These are phyloP conservation scores for Habrosyne pyritoides DNA, from an alignment of 2,888 invertebrate genomes.

Conservation along the genomic window DNA sequence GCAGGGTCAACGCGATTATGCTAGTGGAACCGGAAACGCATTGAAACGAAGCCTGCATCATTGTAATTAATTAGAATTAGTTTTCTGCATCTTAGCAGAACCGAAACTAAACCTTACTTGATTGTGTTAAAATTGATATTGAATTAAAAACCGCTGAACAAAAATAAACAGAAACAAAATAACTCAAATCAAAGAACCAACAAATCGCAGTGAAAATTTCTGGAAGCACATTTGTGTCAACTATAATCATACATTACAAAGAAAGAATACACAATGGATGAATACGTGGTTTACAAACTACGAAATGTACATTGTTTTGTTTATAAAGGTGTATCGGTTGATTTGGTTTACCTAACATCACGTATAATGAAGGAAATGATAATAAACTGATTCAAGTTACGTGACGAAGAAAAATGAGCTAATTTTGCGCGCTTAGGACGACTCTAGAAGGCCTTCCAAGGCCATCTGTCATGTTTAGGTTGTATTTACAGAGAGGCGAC, in stretches of 20 bases:
- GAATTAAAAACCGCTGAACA: too few species aligned
- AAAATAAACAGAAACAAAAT: too few species aligned
- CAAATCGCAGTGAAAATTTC: background rate
- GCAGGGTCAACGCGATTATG: background rate
- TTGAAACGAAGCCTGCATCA: background rate
- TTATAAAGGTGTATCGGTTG: slow-evolving; percentile 16
- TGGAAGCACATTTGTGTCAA: background rate
- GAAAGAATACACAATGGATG: background rate
- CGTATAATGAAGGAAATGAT: slow-evolving; percentile 18
- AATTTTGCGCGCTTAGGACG: slow-evolving; percentile 50
- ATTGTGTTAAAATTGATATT: too few species aligned
- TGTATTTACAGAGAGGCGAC: slow-evolving; percentile 13
- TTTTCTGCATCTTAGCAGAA: too few species aligned
- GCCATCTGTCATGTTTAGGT: slow-evolving; percentile 46
- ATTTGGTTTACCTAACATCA: slow-evolving; percentile 19
- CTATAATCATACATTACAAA: background rate
- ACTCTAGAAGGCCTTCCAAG: slow-evolving; percentile 74
- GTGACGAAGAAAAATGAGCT: slow-evolving; percentile 50
- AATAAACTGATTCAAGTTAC: slow-evolving; percentile 29
- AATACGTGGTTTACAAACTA: background rate
- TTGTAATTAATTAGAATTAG: background rate
- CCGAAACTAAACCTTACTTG: too few species aligned
- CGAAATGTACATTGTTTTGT: background rate
- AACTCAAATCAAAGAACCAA: background rate
- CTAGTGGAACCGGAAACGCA: background rate